Base-by-base conservation (phyloP, 2,888 invertebrate genomes). In the Eilema griseolum region DNA sequence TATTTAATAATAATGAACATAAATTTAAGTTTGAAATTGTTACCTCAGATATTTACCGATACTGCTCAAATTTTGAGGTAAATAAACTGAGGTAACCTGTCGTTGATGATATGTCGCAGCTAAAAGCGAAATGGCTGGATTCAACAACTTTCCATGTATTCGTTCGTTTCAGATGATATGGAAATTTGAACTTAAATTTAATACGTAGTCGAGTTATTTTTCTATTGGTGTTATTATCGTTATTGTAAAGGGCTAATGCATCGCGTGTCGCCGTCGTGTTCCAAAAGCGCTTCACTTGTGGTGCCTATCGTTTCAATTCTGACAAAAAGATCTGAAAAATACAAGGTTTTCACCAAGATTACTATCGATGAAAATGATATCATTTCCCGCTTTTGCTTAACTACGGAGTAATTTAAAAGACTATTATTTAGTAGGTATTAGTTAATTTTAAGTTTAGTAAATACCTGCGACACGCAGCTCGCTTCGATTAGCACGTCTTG, bases 401-500 rank as follows among this genome's bases (percentile, higher is more conserved):
- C 46, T 20, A 46, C 20, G 46, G 7, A 46, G 46, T 7, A 10
- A 57, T 10, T 24, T 24, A 57, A n/a, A 12, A 26, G 14, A 28
- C 3, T 59, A 7, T 8, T 14, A 57, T 28, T 23, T 66, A 74
- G 72, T 69, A 59, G 33, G 46, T 66, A 72, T 52, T 37, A 28
- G 63, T 26, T 67, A 75, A 67, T 64, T 59, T 70, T 23, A n/a
- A 72, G 46, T 77, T 81, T 11, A 41, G 61, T 62, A 73, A 74
- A 74, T 78, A 75, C 74, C 78, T 73, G 75, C 75, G 74, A 82
- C 82, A 82, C 69, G 75, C 71, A 72, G 71, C 75, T 83, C 86
- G 86, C 85, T 89, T 87, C 88, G 89, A 89, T 92, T 89, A 87
- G 88, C 90, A 86, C 89, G 88, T 89, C 90, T 90, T 95, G 92